phyloP scores from a whole-genome alignment of 2,113 vertebrate genomes.

The Scomber colias region DNA sequence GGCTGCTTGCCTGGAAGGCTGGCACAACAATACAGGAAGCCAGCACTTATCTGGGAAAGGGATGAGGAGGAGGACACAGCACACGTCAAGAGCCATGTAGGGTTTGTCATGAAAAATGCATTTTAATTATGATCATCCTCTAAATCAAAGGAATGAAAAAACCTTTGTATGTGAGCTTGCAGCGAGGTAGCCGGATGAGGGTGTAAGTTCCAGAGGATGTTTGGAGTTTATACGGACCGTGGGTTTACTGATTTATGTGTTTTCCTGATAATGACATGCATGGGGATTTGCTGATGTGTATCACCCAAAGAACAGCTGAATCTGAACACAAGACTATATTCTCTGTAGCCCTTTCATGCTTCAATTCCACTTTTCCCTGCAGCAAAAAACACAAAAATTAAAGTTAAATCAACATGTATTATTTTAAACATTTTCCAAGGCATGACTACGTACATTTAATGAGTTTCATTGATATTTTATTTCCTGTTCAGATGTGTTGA shows the following conservation, averaged over 20 bases:
- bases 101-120: constrained; percentile 15
- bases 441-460: background rate
- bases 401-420: background rate
- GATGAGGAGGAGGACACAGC: constrained; percentile 18
- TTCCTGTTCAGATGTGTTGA: background rate
- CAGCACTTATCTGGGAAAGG: constrained; percentile 41
- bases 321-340: background rate
- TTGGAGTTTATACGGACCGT: constrained; percentile 16
- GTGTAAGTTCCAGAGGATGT: constrained; percentile 35
- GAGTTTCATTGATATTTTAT: background rate
- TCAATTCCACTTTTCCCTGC: background rate
- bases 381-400: background rate
- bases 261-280: constrained; percentile 27
- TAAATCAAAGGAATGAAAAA: constrained; percentile 31
- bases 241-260: constrained; percentile 24
- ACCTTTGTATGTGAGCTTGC: background rate
- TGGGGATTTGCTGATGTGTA: constrained; percentile 10
- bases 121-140: constrained; percentile 15
- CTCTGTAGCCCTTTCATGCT: background rate
- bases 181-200: constrained; percentile 1
- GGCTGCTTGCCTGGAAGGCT: constrained; percentile 33
- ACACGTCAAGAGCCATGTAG: constrained; percentile 19
- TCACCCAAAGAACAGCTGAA: constrained; percentile 5
- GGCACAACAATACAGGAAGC: constrained; percentile 55
- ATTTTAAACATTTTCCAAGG: too few species aligned